A percentile compares a stretch with the other conserved stretches of the same genome.
These are phyloP conservation scores for Silurus aristotelis DNA, from an alignment of 2,797 vertebrate species.

Conservation along the genomic window DNA sequence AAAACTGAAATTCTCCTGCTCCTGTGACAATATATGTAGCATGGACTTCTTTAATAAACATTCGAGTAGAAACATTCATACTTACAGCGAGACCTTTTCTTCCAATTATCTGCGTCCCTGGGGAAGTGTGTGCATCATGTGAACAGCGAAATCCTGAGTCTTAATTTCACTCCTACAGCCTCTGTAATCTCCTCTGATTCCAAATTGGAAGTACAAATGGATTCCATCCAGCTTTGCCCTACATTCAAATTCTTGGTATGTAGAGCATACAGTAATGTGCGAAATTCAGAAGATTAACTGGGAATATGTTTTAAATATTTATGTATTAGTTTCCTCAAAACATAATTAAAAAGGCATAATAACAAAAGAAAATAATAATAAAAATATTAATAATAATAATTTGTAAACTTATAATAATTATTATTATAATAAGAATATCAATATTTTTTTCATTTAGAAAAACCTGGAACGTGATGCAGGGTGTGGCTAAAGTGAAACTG, in stretches of 20 bases:
- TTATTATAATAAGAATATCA: no score
- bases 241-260: no score
- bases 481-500: no score
- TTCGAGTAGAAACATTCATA: conserved; percentile 9
- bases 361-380: no score
- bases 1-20: background rate
- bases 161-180: background rate
- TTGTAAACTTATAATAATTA: no score
- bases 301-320: background rate
- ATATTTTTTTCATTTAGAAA: no score
- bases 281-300: background rate
- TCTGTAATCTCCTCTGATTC: background rate
- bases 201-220: background rate
- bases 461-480: no score
- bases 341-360: no score
- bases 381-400: no score
- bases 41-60: background rate
- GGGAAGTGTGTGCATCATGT: background rate
- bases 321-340: background rate
- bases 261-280: no score
- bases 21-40: conserved; percentile 6
- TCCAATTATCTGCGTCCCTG: conserved; percentile 9
- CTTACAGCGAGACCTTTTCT: background rate
- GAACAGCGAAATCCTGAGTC: background rate
- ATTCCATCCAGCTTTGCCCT: background rate